Evolutionary conservation across 2,888 invertebrate species (phyloP), one percentile per base, ranked within the genome.

Genomic region (Sinhomidia bicolor): DNA sequence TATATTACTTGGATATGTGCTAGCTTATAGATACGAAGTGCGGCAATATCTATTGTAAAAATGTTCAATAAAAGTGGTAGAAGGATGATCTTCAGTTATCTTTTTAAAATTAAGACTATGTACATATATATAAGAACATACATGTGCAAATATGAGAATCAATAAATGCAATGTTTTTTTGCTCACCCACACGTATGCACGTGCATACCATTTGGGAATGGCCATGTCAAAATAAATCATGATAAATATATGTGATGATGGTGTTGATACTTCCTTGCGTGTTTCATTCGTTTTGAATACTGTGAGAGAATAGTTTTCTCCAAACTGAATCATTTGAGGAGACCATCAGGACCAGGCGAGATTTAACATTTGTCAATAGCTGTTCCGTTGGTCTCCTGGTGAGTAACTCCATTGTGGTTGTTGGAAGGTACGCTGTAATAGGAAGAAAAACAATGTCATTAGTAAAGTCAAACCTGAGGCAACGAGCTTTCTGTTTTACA

Each of bases 311-410:
- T 36, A n/a, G 23, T 14, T 51, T 51, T 7, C 60, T 41, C 41
- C 14, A 12, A 57, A 60, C 14, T 41, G 57, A 17, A 78, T 29
- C 36, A 36, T 3, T 36, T 20, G 57, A 57, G 17, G 57, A 23
- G 57, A 57, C 41, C n/a, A 79, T 54, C 54, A 29, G n/a, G 6
- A 47, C 41, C 14, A 65, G 26, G 17, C 10, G 81, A 1, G 51
- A 41, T 71, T 83, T 12, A 83, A 23, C 83, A 83, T 54, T 54
- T 83, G 51, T 83, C 83, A 23, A 54, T 54, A 12, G 71, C 32
- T 14, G 10, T 20, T 32, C 83, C 83, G 71, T 83, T 71, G 4
- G 71, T 20, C 51, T 68, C 83, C 7, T 68, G 71, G 36, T 71
- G 83, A 41, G 10, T 36, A 57, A 57, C 57, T 68, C 82, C 83